Conservation (phyloP, 2,113 vertebrate genomes). For the Odocoileus hemionus region DNA sequence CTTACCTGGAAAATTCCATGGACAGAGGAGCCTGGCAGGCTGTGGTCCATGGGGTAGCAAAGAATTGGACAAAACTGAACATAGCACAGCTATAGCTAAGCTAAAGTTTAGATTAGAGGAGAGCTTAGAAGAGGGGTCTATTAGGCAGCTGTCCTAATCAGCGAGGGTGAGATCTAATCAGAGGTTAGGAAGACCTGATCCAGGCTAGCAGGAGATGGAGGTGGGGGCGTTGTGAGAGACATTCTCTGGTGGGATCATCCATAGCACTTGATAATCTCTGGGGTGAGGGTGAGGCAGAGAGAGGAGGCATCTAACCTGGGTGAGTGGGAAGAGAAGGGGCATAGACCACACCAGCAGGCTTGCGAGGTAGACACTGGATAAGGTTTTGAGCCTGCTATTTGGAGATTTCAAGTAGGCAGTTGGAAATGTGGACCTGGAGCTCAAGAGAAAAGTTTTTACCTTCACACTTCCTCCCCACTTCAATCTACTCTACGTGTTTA, state of each 20-base stretch:
- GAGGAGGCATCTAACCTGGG: not conserved
- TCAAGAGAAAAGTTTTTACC: not conserved
- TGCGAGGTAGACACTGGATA: not conserved
- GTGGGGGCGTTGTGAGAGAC: not conserved
- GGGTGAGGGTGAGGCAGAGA: not conserved
- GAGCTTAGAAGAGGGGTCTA: not conserved
- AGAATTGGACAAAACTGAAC: not conserved
- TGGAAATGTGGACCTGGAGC: not conserved
- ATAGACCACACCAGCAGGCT: not conserved
- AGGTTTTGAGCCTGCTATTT: not conserved
- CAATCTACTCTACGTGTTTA: not conserved
- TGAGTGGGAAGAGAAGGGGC: not conserved
- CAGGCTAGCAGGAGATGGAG: not conserved
- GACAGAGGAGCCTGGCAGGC: not conserved
- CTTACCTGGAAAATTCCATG: not conserved
- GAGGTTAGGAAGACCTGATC: not conserved
- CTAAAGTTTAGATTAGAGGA: not conserved
- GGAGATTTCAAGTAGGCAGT: not conserved
- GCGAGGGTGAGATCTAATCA: accelerated
- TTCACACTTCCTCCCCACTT: not conserved
- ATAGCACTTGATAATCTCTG: not conserved
- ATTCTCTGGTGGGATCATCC: not conserved
- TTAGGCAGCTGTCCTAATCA: not conserved
- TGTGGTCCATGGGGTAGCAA: not conserved
- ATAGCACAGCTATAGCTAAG: not conserved